Evolutionary conservation across 2,888 invertebrate species (phyloP), one percentile per base, ranked within the genome.

Genomic region (Drosophila mayaguana): DNA sequence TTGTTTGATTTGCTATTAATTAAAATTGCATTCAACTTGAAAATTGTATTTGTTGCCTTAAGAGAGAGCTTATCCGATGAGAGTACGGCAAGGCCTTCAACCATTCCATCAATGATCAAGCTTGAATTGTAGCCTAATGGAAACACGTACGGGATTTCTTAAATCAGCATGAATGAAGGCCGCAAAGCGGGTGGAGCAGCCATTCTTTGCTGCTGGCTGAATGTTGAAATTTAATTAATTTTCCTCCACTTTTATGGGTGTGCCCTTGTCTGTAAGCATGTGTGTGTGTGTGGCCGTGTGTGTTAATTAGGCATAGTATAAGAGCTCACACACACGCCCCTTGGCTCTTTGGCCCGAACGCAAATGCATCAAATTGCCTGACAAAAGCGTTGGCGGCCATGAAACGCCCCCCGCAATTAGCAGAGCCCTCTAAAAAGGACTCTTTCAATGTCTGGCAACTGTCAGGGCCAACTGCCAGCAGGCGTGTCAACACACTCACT

Each of bases 1-100:
- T 86, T 87, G 90, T 87, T 87, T 87, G 87, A 88, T 87, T 89
- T 90, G 82, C 87, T 84, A 90, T 90, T 87, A 87, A 87, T 87
- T 87, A 87, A 87, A 87, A 87, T 87, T 90, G 87, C 87, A 87
- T 87, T 89, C 90, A 87, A 69, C 70, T 89, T 90, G 87, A 87
- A 90, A 89, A 87, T 81, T 66, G 79, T 86, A 79, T 89, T 86
- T 81, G 88, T 81, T 80, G 86, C 63, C 64, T 38, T 50, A 36
- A 51, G 40, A 65, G 67, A 12, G 8, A 8, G 38, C 43, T 60
- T 51, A 46, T 54, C 36, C 32, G 20, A 9, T 38, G 53, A 28
- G 20, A 43, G 32, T 20, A 8, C 28, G 5, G 4, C 14, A 9
- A 16, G 20, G 7, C 38, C 18, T 20, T 18, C 28, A 55, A 3